Evolutionary conservation across 2,888 invertebrate species (phyloP).

Genomic region (Mesorhabditis sp.): DNA sequence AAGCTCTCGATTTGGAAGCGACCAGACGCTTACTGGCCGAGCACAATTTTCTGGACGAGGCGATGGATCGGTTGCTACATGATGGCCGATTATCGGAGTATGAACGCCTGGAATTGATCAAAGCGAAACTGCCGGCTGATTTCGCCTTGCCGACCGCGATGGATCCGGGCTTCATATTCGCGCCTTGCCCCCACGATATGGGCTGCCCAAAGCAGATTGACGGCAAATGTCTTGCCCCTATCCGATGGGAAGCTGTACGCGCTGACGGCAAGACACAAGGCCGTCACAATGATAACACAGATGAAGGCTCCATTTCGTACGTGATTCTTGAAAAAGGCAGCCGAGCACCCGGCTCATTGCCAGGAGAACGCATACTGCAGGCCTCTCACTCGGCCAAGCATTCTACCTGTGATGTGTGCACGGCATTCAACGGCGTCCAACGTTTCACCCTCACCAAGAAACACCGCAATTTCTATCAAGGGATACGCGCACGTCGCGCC

Average conservation of each 20-base stretch:
- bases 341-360: constrained; percentile 16
- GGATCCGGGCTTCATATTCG: constrained; percentile 49
- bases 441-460: constrained; percentile 37
- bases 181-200: constrained; percentile 77
- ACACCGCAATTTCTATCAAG: not conserved
- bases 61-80: constrained; percentile 22
- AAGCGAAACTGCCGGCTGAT: constrained; percentile 33
- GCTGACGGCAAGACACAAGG: constrained; percentile 47
- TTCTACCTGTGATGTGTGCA: constrained; percentile 45
- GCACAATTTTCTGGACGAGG: not conserved
- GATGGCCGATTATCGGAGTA: constrained; percentile 34
- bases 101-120: constrained; percentile 43
- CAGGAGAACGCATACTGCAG: constrained; percentile 14
- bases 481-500: not conserved
- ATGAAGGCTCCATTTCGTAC: constrained; percentile 72
- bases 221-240: constrained; percentile 40
- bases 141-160: constrained; percentile 43
- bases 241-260: constrained; percentile 40
- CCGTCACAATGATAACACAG: constrained; percentile 56
- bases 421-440: constrained; percentile 48
- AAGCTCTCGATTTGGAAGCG: constrained; percentile 18
- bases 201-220: constrained; percentile 68
- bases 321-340: constrained; percentile 75
- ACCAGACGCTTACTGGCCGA: not conserved
- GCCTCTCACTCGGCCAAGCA: constrained; percentile 38